phyloP scores from a whole-genome alignment of 2,888 invertebrate genomes.

The Steinernema carpocapsae region DNA sequence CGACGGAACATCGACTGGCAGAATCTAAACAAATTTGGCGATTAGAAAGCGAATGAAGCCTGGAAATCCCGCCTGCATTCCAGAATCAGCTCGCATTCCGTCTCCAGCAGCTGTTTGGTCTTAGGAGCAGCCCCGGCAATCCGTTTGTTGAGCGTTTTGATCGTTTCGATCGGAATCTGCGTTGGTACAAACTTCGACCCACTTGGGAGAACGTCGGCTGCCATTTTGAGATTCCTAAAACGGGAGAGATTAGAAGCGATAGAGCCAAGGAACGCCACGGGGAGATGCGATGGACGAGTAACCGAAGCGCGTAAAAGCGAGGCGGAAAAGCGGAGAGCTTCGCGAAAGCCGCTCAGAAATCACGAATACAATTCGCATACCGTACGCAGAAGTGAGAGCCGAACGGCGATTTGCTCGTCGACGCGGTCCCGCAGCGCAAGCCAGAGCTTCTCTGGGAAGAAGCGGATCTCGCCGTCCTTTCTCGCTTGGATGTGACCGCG shows the following conservation, averaged over 20 bases:
- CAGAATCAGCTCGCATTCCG: constrained; percentile 50
- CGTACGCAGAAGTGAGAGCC: no score
- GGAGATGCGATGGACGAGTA: no score
- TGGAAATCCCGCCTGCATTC: constrained; percentile 51
- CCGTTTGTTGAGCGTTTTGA: constrained; percentile 3
- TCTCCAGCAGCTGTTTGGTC: constrained; percentile 45
- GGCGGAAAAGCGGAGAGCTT: no score
- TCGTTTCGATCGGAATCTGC: constrained; percentile 16
- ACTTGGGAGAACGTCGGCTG: constrained; percentile 26
- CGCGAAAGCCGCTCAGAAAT: no score
- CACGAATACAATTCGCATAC: no score
- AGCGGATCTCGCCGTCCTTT: no score
- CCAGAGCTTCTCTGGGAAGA: no score
- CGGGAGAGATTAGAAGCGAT: background rate
- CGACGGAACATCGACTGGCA: constrained; percentile 47
- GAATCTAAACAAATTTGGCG: constrained; percentile 6
- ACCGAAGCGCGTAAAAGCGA: no score
- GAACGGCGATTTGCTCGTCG: no score
- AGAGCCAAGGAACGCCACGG: no score
- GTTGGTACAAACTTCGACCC: background rate
- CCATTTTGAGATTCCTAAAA: constrained; percentile 2
- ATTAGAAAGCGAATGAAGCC: background rate
- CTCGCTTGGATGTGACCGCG: no score
- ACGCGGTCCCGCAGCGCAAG: no score
- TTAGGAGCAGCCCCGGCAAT: background rate